Conservation (phyloP, 2,888 invertebrate genomes). For the Phengaris alcon region DNA sequence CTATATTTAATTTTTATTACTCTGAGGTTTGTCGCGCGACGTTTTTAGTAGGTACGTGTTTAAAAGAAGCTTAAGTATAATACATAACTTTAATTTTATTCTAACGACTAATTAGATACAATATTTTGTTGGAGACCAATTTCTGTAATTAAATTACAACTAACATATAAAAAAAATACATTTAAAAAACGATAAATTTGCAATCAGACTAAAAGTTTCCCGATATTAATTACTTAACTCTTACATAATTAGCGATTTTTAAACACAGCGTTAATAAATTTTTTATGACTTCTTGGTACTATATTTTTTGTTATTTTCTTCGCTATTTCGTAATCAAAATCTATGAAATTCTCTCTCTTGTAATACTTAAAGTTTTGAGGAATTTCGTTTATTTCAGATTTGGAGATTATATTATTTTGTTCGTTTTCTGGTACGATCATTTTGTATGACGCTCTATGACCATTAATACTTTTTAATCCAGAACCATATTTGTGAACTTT, state of each 20-base stretch:
- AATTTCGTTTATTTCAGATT: neutral
- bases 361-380: neutral
- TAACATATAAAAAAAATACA: too few species aligned
- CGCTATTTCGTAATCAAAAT: neutral
- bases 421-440: conserved; percentile 8
- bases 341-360: conserved; percentile 1
- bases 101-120: too few species aligned
- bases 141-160: too few species aligned
- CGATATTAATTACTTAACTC: too few species aligned
- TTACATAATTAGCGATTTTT: conserved; percentile 27
- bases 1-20: too few species aligned
- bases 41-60: too few species aligned
- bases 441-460: neutral
- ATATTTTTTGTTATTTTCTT: conserved; percentile 28
- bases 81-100: too few species aligned
- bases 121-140: too few species aligned
- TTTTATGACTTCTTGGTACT: conserved; percentile 36
- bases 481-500: conserved; percentile 2
- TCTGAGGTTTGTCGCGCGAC: too few species aligned
- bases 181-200: neutral
- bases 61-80: too few species aligned
- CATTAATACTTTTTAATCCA: neutral
- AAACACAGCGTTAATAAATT: conserved; percentile 31
- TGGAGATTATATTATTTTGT: neutral
- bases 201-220: neutral